A percentile compares a stretch with the other conserved stretches of the same genome.
Evolutionary conservation across 1,140 invertebrate species (phyloP).

Genomic region (Lethocerus indicus): DNA sequence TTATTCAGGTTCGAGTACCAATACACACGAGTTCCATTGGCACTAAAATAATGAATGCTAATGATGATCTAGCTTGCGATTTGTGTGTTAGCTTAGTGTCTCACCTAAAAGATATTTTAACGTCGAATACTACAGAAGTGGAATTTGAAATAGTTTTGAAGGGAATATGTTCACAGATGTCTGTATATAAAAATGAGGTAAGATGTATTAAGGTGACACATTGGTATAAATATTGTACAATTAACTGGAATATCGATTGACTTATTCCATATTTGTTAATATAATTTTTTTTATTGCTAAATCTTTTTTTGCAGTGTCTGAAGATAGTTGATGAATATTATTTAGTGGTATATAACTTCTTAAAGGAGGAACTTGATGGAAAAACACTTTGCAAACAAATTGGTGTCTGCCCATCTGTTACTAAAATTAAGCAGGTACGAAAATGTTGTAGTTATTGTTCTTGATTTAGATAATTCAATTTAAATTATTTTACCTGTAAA

Average conservation of each 20-base stretch:
- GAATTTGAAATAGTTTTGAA: conserved; percentile 63
- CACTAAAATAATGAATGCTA: background rate
- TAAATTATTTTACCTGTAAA: too few species aligned
- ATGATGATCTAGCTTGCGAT: conserved; percentile 62
- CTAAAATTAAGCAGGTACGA: too few species aligned
- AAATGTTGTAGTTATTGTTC: too few species aligned
- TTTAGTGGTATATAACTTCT: conserved; percentile 45
- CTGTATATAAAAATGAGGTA: conserved; percentile 24
- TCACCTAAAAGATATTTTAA: conserved; percentile 58
- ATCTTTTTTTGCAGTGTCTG: conserved; percentile 28
- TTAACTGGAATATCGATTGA: background rate
- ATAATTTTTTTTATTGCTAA: background rate
- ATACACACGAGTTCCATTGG: too few species aligned
- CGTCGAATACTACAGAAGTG: conserved; percentile 67
- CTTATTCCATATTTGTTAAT: background rate
- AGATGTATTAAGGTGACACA: background rate
- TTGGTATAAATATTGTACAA: background rate
- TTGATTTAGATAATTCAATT: too few species aligned
- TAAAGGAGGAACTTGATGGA: conserved; percentile 49
- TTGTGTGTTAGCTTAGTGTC: conserved; percentile 64
- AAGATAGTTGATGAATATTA: conserved; percentile 63
- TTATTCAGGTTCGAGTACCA: too few species aligned
- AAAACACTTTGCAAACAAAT: conserved; percentile 47
- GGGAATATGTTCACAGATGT: conserved; percentile 26
- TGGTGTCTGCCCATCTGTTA: conserved; percentile 40